Percentiles rank a stretch among this genome's conserved stretches.
phyloP scores from a whole-genome alignment of 1,140 invertebrate genomes.

The Hypothenemus hampei region DNA sequence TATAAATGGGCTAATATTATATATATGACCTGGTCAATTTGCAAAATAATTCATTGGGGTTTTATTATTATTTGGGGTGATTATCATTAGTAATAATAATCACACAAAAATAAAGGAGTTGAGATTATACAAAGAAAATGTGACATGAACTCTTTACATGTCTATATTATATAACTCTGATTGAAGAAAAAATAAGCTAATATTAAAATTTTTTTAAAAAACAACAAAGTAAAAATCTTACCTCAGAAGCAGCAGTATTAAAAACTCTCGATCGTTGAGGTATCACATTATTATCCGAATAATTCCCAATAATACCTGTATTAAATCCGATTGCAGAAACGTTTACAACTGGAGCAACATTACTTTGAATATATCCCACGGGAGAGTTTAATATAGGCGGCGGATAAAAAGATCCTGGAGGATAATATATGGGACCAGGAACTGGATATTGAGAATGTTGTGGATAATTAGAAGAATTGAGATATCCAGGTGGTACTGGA shows the following conservation, averaged over 20 bases:
- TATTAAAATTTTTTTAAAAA: too few relatives aligned
- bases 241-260: constrained; percentile 1
- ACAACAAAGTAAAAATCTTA: constrained; percentile 9
- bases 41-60: too few relatives aligned
- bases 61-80: too few relatives aligned
- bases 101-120: too few relatives aligned
- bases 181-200: too few relatives aligned
- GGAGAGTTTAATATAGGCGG: constrained; percentile 6
- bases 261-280: constrained; percentile 7
- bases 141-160: too few relatives aligned
- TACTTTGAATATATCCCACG: background rate
- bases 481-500: constrained; percentile 12
- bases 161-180: too few relatives aligned
- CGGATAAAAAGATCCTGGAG: constrained; percentile 12
- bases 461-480: constrained; percentile 3
- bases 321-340: constrained; percentile 21
- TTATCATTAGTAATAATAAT: too few relatives aligned
- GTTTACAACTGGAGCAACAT: constrained; percentile 2
- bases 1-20: too few relatives aligned
- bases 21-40: too few relatives aligned
- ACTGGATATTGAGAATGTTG: constrained; percentile 5
- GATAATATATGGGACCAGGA: constrained; percentile 12
- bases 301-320: constrained; percentile 7
- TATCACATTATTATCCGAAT: constrained; percentile 13
- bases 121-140: too few relatives aligned